phyloP scores from a whole-genome alignment of 1,140 invertebrate genomes.

The Drosophila equinoxialis region DNA sequence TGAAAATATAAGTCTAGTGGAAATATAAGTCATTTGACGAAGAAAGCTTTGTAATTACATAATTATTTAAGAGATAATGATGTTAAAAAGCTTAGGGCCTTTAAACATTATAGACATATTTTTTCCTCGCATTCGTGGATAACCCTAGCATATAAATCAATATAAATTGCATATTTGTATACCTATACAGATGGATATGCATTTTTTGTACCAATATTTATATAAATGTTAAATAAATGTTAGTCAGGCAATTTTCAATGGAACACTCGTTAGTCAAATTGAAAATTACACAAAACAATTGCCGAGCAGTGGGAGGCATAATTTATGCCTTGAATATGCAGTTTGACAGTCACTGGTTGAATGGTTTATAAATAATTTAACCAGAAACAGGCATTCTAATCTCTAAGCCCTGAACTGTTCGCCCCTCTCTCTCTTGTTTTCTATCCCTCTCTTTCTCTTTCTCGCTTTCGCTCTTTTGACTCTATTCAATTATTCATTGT shows the following conservation, averaged over 20 bases:
- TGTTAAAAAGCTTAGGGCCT: too few species aligned
- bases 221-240: slow-evolving; percentile 29
- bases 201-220: slow-evolving; percentile 33
- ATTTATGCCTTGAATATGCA: slow-evolving; percentile 56
- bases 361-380: slow-evolving; percentile 62
- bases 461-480: not conserved
- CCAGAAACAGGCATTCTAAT: slow-evolving; percentile 53
- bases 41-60: too few species aligned
- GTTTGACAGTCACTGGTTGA: slow-evolving; percentile 59
- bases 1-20: too few species aligned
- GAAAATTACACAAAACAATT: slow-evolving; percentile 61
- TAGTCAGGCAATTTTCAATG: slow-evolving; percentile 42
- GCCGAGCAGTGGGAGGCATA: slow-evolving; percentile 41
- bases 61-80: too few species aligned
- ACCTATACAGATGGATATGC: slow-evolving; percentile 8
- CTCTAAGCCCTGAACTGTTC: not conserved
- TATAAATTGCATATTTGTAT: not conserved
- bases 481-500: slow-evolving; percentile 67
- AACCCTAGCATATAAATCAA: not conserved
- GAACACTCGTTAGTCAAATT: slow-evolving; percentile 58
- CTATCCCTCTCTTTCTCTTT: not conserved
- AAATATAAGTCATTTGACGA: too few species aligned
- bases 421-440: not conserved
- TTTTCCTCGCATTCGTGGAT: not conserved
- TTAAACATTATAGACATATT: too few species aligned